A percentile compares a stretch with the other conserved stretches of the same genome.
phyloP scores from a whole-genome alignment of 2,888 invertebrate genomes.

The Terebella lapidaria region DNA sequence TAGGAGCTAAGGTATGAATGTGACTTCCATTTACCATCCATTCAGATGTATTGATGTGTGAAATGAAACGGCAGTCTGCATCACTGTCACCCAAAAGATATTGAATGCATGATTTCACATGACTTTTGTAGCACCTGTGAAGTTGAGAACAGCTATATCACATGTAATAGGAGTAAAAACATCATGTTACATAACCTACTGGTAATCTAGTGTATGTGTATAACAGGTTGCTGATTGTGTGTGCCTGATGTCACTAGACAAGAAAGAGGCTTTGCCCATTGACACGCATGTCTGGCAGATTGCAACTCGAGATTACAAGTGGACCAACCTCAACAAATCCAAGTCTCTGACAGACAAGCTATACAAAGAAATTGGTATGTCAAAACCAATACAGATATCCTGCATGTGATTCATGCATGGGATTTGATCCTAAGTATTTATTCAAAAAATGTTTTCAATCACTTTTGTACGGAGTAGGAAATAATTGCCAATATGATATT shows the following conservation, averaged over 20 bases:
- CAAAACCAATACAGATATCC: background rate
- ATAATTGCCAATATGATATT: too few relatives aligned
- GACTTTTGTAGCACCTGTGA: too few relatives aligned
- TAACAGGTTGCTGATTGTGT: slow-evolving; percentile 91
- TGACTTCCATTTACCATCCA: too few relatives aligned
- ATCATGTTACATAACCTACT: slow-evolving; percentile 4
- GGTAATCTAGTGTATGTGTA: slow-evolving; percentile 4
- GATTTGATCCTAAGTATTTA: too few relatives aligned
- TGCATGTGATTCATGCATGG: background rate
- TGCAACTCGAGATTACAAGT: slow-evolving; percentile 68
- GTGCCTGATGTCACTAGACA: slow-evolving; percentile 89
- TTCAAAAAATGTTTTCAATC: background rate
- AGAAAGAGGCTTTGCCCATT: slow-evolving; percentile 83
- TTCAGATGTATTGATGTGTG: too few relatives aligned
- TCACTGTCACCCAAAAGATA: too few relatives aligned
- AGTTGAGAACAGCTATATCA: too few relatives aligned
- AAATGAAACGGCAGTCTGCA: too few relatives aligned
- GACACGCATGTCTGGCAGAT: slow-evolving; percentile 96
- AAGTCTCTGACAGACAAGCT: slow-evolving; percentile 76
- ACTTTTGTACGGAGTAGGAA: too few relatives aligned
- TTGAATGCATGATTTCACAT: too few relatives aligned
- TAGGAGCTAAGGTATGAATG: slow-evolving; percentile 79
- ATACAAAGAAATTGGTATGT: slow-evolving; percentile 76
- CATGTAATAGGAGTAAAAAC: too few relatives aligned
- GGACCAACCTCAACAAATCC: slow-evolving; percentile 68